Conservation (phyloP, 2,888 invertebrate species). For the Standfussiana lucernea region DNA sequence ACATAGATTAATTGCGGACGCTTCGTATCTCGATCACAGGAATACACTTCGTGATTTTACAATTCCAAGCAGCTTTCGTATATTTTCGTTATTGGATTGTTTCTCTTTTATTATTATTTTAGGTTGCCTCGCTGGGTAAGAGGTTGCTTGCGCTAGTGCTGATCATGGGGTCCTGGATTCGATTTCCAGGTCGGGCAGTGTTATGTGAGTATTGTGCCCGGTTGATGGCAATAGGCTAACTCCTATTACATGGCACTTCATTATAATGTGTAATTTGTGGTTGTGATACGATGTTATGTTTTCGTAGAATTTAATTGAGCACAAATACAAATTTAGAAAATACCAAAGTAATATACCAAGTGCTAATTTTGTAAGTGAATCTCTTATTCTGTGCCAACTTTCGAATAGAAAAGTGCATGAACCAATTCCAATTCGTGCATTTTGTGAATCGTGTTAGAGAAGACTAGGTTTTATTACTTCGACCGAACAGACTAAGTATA, state of each 20-base stretch:
- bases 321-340: neutral
- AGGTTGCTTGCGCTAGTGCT: neutral
- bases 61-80: conserved; percentile 48
- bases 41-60: conserved; percentile 59
- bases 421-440: conserved; percentile 16
- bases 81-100: conserved; percentile 27
- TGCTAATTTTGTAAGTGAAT: conserved; percentile 42
- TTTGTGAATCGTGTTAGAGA: conserved; percentile 1
- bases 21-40: conserved; percentile 58
- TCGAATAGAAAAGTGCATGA: conserved; percentile 31
- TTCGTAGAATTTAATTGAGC: neutral
- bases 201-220: neutral
- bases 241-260: neutral
- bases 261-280: neutral
- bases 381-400: conserved; percentile 39
- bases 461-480: neutral
- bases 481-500: neutral
- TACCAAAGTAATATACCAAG: conserved; percentile 13
- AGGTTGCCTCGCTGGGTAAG: neutral
- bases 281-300: neutral
- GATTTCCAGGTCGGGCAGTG: neutral
- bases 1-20: conserved; percentile 63
- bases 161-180: neutral
- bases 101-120: conserved; percentile 23
- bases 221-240: neutral